Conservation (phyloP, 2,113 vertebrate genomes). For the Gracilinanus agilis region DNA sequence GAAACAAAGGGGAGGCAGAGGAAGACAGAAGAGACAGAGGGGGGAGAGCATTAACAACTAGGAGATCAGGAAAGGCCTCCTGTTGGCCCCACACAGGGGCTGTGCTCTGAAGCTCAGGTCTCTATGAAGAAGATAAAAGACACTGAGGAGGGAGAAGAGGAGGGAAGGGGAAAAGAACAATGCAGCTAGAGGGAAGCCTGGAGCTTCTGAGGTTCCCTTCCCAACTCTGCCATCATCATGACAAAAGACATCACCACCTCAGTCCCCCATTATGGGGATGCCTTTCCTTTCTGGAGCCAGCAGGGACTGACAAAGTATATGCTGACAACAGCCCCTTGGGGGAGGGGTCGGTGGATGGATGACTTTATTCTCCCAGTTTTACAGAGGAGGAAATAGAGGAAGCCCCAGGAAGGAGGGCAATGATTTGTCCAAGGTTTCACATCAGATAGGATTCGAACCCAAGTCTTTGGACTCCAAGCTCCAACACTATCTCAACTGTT, state of each 20-base stretch:
- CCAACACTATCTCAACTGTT: background rate
- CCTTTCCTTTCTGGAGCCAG: background rate
- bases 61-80: background rate
- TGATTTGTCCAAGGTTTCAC: background rate
- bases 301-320: accelerated
- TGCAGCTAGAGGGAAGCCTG: accelerated
- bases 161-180: background rate
- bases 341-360: too few species aligned
- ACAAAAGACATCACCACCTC: too few species aligned
- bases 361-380: too few species aligned
- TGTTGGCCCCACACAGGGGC: background rate
- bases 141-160: accelerated
- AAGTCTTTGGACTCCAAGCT: background rate
- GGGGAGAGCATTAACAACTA: background rate
- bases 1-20: too few species aligned
- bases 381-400: background rate
- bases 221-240: accelerated
- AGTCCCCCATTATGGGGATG: too few species aligned
- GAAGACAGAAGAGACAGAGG: too few species aligned
- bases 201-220: background rate
- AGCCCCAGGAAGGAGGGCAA: background rate
- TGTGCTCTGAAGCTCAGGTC: background rate
- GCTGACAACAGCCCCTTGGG: accelerated
- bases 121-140: background rate
- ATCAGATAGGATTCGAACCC: background rate